Percentiles rank a stretch among this genome's conserved stretches.
These are phyloP conservation scores for Chelonus insularis DNA, from an alignment of 1,140 invertebrate species.

Conservation along the genomic window DNA sequence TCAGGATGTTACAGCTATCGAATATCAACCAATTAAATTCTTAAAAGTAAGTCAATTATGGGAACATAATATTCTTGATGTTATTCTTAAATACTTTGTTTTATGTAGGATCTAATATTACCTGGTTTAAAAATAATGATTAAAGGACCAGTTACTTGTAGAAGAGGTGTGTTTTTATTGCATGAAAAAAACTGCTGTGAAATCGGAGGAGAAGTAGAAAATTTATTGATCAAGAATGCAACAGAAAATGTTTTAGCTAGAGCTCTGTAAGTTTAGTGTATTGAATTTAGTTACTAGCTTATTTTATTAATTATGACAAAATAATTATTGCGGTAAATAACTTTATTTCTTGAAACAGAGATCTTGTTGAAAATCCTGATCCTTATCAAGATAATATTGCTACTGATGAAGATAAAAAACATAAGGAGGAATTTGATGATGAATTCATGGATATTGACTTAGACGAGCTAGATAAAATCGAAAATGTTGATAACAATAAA, in stretches of 20 bases:
- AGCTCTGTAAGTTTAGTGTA: conserved; percentile 57
- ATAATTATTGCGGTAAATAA: not conserved
- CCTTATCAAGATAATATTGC: conserved; percentile 46
- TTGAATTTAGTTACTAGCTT: not conserved
- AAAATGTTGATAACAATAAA: conserved; percentile 21
- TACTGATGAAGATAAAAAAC: conserved; percentile 31
- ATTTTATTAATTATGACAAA: conserved; percentile 3
- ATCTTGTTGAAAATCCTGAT: conserved; percentile 57
- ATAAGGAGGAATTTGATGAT: no score
- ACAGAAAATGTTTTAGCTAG: conserved; percentile 66
- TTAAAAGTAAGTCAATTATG: conserved; percentile 59
- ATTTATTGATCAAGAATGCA: conserved; percentile 63
- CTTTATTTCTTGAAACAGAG: conserved; percentile 37
- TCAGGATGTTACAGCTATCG: conserved; percentile 71
- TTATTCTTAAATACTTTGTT: conserved; percentile 1
- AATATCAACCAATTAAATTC: conserved; percentile 68
- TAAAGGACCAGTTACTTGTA: conserved; percentile 70
- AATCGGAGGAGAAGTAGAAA: conserved; percentile 77
- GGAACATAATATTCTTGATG: conserved; percentile 7
- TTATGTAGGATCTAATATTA: conserved; percentile 44
- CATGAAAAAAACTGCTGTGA: conserved; percentile 63
- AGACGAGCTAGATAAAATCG: conserved; percentile 37
- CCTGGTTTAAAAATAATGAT: conserved; percentile 59
- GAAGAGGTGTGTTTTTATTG: conserved; percentile 72
- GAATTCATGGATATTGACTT: conserved; percentile 46